Percentiles rank a stretch among this genome's conserved stretches.
phyloP scores from a whole-genome alignment of 2,797 vertebrate species.

The Megaceryle alcyon region DNA sequence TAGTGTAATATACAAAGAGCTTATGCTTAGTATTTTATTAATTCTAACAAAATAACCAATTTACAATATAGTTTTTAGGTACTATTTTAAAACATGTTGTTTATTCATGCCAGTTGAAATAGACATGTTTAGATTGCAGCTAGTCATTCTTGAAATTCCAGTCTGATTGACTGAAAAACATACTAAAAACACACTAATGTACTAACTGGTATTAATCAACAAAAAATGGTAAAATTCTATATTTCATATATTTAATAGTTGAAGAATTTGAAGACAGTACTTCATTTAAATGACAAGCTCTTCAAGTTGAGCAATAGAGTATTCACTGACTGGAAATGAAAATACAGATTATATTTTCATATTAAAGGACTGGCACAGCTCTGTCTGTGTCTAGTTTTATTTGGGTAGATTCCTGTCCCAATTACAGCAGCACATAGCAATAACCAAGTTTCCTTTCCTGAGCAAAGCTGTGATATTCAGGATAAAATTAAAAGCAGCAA shows the following conservation, averaged over 20 bases:
- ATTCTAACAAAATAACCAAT: not conserved
- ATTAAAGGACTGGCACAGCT: not conserved
- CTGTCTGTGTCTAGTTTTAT: not conserved
- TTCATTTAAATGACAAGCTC: not conserved
- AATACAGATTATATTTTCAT: not conserved
- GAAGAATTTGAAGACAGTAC: not conserved
- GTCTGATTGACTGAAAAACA: not conserved
- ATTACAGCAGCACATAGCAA: not conserved
- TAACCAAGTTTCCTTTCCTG: not conserved
- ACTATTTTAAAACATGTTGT: not conserved
- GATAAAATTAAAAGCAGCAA: not conserved
- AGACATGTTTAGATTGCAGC: not conserved
- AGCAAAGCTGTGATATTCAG: not conserved
- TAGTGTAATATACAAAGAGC: not conserved
- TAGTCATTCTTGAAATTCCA: not conserved
- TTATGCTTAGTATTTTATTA: not conserved
- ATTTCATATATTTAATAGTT: not conserved
- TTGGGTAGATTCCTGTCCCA: not conserved
- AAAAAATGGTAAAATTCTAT: not conserved
- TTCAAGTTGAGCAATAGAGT: not conserved
- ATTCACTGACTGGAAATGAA: not conserved
- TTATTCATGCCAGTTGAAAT: not conserved
- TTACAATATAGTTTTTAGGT: not conserved
- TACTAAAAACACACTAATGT: not conserved
- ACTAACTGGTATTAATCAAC: not conserved